Conservation (phyloP, 2,888 invertebrate genomes). For the Salpingus planirostris region DNA sequence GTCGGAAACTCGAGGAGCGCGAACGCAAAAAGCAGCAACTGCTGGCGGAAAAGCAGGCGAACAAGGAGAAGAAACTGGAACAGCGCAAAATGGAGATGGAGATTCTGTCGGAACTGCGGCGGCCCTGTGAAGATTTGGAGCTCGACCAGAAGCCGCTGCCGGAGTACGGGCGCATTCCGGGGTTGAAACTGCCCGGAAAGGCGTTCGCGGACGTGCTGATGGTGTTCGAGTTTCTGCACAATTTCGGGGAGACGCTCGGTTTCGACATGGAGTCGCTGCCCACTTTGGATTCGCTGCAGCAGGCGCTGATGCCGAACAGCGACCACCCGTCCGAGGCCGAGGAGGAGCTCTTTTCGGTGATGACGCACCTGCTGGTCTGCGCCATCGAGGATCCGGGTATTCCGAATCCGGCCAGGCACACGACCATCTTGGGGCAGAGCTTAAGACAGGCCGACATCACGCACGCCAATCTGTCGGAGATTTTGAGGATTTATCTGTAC, state of each 20-base stretch:
- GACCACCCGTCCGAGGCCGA: conserved; percentile 70
- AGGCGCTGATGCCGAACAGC: conserved; percentile 61
- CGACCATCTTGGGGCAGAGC: conserved; percentile 84
- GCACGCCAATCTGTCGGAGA: conserved; percentile 84
- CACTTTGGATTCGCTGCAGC: conserved; percentile 76
- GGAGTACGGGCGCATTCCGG: conserved; percentile 62
- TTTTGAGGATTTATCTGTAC: conserved; percentile 82
- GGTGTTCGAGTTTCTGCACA: conserved; percentile 94
- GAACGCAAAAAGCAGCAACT: conserved; percentile 68
- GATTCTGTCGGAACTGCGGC: conserved; percentile 61
- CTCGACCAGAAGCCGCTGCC: conserved; percentile 68
- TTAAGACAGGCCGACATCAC: conserved; percentile 83
- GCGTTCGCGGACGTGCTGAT: conserved; percentile 89
- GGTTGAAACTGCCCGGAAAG: conserved; percentile 60
- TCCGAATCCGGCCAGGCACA: conserved; percentile 80
- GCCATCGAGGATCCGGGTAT: conserved; percentile 92
- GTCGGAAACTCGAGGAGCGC: conserved; percentile 79
- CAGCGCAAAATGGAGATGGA: conserved; percentile 59
- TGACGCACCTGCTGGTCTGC: conserved; percentile 82
- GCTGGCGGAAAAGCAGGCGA: conserved; percentile 74
- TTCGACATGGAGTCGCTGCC: conserved; percentile 87
- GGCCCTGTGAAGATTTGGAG: conserved; percentile 88
- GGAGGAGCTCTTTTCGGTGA: conserved; percentile 78
- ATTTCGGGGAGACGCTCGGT: conserved; percentile 90
- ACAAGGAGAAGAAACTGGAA: conserved; percentile 77